Conservation (phyloP, 2,888 invertebrate genomes). For the Ditylenchus weischeri region DNA sequence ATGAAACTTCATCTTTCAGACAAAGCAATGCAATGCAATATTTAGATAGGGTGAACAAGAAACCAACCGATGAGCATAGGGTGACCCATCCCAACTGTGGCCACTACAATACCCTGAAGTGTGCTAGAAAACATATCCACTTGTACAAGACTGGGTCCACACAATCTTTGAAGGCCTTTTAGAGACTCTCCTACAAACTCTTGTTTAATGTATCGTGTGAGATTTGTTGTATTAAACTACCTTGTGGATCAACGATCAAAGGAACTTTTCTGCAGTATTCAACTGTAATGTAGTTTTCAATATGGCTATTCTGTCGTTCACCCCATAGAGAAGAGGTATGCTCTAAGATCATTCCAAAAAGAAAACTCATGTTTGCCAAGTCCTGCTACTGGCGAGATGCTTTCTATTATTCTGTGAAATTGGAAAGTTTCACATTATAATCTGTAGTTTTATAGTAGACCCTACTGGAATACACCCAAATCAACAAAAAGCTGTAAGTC, state of each 20-base stretch:
- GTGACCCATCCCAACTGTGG: constrained; percentile 22
- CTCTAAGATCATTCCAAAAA: constrained; percentile 30
- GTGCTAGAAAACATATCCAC: constrained; percentile 19
- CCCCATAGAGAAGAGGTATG: constrained; percentile 27
- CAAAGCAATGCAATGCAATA: too few species aligned
- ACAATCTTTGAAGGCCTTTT: constrained; percentile 21
- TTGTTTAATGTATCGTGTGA: background rate
- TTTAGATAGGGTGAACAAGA: too few species aligned
- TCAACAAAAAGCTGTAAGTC: too few species aligned
- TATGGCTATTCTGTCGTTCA: constrained; percentile 21
- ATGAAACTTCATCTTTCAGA: too few species aligned
- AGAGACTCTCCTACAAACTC: constrained; percentile 19
- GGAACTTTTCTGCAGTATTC: constrained; percentile 27
- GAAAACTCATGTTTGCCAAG: constrained; percentile 19
- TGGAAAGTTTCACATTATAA: background rate
- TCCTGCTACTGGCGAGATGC: constrained; percentile 4
- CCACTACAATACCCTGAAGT: constrained; percentile 15
- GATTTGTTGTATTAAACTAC: background rate
- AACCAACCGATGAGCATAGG: constrained; percentile 18
- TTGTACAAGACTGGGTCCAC: constrained; percentile 11
- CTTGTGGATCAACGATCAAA: constrained; percentile 35
- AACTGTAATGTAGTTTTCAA: constrained; percentile 30
- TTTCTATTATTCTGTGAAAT: constrained; percentile 1
- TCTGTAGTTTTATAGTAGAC: too few species aligned
- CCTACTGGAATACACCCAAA: too few species aligned